Evolutionary conservation across 2,113 vertebrate genomes (phyloP), one percentile per base, ranked within the genome.

Genomic region (Megaleporinus macrocephalus): DNA sequence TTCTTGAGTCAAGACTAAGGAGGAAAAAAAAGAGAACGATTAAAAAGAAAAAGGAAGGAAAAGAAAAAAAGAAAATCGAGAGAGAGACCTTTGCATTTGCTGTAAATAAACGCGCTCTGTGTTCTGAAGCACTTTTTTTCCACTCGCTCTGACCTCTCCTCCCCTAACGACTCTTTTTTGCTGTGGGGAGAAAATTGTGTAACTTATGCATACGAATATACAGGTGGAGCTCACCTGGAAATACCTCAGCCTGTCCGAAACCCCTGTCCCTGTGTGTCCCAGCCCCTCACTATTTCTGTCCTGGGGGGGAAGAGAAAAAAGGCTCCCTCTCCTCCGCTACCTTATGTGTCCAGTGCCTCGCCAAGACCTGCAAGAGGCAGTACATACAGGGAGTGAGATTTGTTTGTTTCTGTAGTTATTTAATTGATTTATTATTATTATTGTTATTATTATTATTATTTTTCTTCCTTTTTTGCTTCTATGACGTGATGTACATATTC

Each of bases 31-130:
- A 81, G 47, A 68, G 12, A 76, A 62, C 16, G 26, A 5, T 69
- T 55, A 59, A 70, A 51, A 71, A 81, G 59, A 79, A 69, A 66
- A 84, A 11, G 41, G 11, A 44, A 44, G 11, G 1, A 44, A 44
- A 44, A 44, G 11, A 44, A 44, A 44, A 10, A 51, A 80, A 79
- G 59, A 73, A 69, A 79, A 76, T 59, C 24, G 5, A 41, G 18
- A 74, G 16, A 75, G 61, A 87, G 80, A 87, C 18, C 65, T 88
- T 84, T 84, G 79, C 86, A 89, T 87, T 90, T 65, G 93, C 93
- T 94, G 94, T 95, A 94, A 75, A 94, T 94, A 93, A 85, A 78
- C 63, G 92, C 94, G 90, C 87, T 88, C 87, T 87, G 89, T 94
- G 90, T 94, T 87, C 89, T 91, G 77, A 76, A 92, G 93, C 94